phyloP scores from a whole-genome alignment of 2,888 invertebrate species.

The Mechanitis mazaeus region DNA sequence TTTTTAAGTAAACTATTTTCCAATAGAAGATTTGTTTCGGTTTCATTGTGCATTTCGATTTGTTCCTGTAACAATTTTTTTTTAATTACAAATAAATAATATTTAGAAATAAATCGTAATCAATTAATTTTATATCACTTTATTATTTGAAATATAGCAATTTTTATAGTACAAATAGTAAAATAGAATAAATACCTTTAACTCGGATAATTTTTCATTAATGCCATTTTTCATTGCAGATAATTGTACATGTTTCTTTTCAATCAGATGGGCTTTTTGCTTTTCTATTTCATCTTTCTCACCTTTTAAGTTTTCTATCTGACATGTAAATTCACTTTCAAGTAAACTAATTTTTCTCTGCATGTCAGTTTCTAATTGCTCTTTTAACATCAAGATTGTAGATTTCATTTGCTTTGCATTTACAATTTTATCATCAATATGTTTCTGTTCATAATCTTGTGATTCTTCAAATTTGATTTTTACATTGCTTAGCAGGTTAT shows the following conservation, averaged over 20 bases:
- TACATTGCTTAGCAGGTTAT: slow-evolving; percentile 51
- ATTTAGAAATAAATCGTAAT: no score
- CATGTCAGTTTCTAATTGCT: slow-evolving; percentile 62
- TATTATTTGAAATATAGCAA: not conserved
- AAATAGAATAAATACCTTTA: slow-evolving; percentile 45
- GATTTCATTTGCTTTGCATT: slow-evolving; percentile 60
- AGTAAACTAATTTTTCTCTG: slow-evolving; percentile 65
- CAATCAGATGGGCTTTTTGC: slow-evolving; percentile 60
- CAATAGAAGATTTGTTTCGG: slow-evolving; percentile 58
- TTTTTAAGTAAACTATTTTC: slow-evolving; percentile 67
- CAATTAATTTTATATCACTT: not conserved
- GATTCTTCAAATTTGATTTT: slow-evolving; percentile 65
- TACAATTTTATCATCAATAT: slow-evolving; percentile 62
- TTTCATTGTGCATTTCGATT: slow-evolving; percentile 59
- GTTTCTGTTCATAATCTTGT: slow-evolving; percentile 59
- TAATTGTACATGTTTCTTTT: slow-evolving; percentile 62
- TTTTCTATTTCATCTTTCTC: slow-evolving; percentile 67
- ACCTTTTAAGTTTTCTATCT: slow-evolving; percentile 65
- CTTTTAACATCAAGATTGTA: slow-evolving; percentile 56
- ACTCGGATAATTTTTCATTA: slow-evolving; percentile 53
- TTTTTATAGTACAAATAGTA: not conserved
- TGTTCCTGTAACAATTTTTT: slow-evolving; percentile 46
- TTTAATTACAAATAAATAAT: no score
- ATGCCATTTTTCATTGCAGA: slow-evolving; percentile 50
- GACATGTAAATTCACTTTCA: slow-evolving; percentile 56